Evolutionary conservation across 2,113 vertebrate genomes (phyloP), one percentile per base, ranked within the genome.

Genomic region (Catharus fuscescens): DNA sequence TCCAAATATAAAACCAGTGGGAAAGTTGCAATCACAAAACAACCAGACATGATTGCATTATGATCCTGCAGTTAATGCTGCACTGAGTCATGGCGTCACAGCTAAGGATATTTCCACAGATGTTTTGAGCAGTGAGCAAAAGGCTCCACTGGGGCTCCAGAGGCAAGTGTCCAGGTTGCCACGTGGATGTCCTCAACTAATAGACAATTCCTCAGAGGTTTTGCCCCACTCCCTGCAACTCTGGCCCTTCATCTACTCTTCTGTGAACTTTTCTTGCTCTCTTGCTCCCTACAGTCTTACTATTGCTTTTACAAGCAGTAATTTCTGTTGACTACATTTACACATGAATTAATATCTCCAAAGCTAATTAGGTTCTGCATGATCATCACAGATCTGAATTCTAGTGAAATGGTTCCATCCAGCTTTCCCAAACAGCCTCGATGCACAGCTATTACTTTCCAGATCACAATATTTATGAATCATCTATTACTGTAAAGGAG

Each of bases 401-500:
- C 62, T 61, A 48, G 11, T 44, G 69, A 74, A 93, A 57, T 28
- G 6, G 6, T 87, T 93, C 59, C 50, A 73, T 86, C 5, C 25
- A 61, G 16, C 12, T 91, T 95, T 96, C 48, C 60, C 38, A 91
- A 67, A 77, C 10, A 28, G 61, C 45, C 84, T 83, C 64, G 34
- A 90, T 70, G 20, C 9, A 29, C 3, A 31, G 47, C 31, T 50
- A 14, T 65, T 80, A 18, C 90, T 94, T 95, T 91, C 38, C 64
- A 87, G 45, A 52, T 91, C 54, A 76, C 20, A 34, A 14, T 34
- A 59, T 44, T 79, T 93, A 56, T 93, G 73, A 95, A 92, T 96
- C 72, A 59, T 47, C 36, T 62, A 8, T 76, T 77, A 88, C 10
- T 57, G 18, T 48, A 90, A 92, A 87, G 4, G 16, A 81, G 78